Evolutionary conservation across 2,113 vertebrate genomes (phyloP).

Genomic region (Pyrgilauda ruficollis): DNA sequence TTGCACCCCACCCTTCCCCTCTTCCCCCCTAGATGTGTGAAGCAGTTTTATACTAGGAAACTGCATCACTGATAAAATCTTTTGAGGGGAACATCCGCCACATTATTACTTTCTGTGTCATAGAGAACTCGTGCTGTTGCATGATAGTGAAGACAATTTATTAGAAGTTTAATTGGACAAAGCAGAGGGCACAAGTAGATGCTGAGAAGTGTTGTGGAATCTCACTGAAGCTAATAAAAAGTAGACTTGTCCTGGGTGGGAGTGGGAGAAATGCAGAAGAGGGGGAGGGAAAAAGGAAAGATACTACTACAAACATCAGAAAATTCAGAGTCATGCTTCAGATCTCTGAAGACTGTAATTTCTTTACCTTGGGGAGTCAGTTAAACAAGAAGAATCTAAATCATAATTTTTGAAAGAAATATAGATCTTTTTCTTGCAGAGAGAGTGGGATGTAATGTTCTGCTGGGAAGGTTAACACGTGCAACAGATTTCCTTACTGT

Average conservation of each 20-base stretch:
- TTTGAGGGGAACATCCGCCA: not conserved
- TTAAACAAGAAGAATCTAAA: not conserved
- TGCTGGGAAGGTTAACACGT: not conserved
- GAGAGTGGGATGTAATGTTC: not conserved
- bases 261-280: not conserved
- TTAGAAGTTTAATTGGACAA: not conserved
- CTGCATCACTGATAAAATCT: constrained; percentile 50
- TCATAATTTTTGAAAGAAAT: not conserved
- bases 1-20: not conserved
- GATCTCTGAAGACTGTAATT: not conserved
- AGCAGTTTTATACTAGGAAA: constrained; percentile 37
- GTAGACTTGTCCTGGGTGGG: not conserved
- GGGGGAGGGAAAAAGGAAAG: not conserved
- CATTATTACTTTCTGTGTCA: not conserved
- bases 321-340: not conserved
- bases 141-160: not conserved
- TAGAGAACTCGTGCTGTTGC: not conserved
- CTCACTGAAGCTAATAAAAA: not conserved
- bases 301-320: not conserved
- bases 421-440: not conserved
- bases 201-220: not conserved
- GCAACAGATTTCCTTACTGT: not conserved
- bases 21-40: not conserved
- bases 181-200: too few species aligned
- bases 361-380: not conserved